phyloP scores from a whole-genome alignment of 2,113 vertebrate genomes.

The Pan paniscus region DNA sequence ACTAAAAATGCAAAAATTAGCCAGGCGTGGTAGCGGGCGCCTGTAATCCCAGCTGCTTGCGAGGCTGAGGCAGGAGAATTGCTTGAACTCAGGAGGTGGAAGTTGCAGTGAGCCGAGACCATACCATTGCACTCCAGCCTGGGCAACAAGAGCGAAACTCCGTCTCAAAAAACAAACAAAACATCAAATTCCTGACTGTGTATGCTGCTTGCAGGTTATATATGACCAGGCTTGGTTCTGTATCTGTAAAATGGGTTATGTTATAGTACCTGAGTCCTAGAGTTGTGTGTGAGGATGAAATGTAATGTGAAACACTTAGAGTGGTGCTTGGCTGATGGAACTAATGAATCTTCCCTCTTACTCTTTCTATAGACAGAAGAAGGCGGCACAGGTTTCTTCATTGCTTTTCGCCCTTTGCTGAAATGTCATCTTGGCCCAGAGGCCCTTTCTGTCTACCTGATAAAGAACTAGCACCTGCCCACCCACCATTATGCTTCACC shows the following conservation, averaged over 20 bases:
- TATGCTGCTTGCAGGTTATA: not conserved
- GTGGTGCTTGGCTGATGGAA: not conserved
- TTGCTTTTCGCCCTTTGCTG: not conserved
- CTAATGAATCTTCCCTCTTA: not conserved
- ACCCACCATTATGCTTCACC: not conserved
- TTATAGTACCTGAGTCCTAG: not conserved
- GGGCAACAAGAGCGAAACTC: too few relatives aligned
- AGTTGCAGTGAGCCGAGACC: too few relatives aligned
- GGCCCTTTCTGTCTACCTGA: not conserved
- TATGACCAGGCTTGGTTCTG: not conserved
- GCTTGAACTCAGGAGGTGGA: too few relatives aligned
- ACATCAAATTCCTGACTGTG: not conserved
- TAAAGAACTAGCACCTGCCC: not conserved
- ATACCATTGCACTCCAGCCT: too few relatives aligned
- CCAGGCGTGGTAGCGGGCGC: accelerated
- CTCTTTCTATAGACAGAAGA: not conserved
- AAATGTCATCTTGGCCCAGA: not conserved
- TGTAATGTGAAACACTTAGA: not conserved
- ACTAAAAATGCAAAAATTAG: too few relatives aligned
- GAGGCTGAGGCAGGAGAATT: too few relatives aligned
- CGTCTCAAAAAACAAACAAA: too few relatives aligned
- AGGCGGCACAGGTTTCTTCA: not conserved
- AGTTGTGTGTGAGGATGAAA: not conserved
- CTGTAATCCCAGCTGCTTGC: too few relatives aligned
- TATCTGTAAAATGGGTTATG: not conserved